Evolutionary conservation across 2,888 invertebrate species (phyloP), one percentile per base, ranked within the genome.

Genomic region (Drosophila hamatofila): DNA sequence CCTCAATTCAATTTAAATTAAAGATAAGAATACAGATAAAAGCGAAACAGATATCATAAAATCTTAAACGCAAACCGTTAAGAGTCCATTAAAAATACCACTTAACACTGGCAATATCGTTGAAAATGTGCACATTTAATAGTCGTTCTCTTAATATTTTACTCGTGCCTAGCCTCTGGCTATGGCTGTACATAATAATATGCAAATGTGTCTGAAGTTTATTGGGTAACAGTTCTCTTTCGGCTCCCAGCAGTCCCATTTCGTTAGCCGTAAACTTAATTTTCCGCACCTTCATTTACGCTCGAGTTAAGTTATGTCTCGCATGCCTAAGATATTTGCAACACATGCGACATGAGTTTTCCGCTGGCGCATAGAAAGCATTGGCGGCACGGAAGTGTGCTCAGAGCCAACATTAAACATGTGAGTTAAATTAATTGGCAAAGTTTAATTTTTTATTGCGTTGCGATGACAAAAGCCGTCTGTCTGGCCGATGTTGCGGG

Each of bases 341-440:
- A 14, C 48, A 33, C 27, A 55, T 41, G 33, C 60, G 44, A 41
- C 12, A 41, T 35, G 33, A 42, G 52, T 60, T 46, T 25, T 3
- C 25, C 58, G 46, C 39, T 16, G 25, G 16, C 58, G 39, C 57
- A 41, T 9, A 16, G 64, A 61, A 84, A 81, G 75, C 71, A 79
- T 68, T 71, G 55, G 57, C 46, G 41, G 12, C 57, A 46, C 51
- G 51, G 51, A 41, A 39, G 42, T 54, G 68, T 30, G 59, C 52
- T 64, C 62, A 56, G 67, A 66, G 72, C 39, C 51, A 54, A 69
- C 65, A 77, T 71, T 68, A 63, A 80, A 73, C 56, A 83, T 80
- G 77, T 67, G 78, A 88, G 83, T 83, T 83, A 83, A 84, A 86
- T 84, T 83, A 84, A 84, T 88, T 84, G 83, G 64, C 48, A 86